Conservation (phyloP, 1,140 invertebrate species). For the Hypsibius dujardini region DNA sequence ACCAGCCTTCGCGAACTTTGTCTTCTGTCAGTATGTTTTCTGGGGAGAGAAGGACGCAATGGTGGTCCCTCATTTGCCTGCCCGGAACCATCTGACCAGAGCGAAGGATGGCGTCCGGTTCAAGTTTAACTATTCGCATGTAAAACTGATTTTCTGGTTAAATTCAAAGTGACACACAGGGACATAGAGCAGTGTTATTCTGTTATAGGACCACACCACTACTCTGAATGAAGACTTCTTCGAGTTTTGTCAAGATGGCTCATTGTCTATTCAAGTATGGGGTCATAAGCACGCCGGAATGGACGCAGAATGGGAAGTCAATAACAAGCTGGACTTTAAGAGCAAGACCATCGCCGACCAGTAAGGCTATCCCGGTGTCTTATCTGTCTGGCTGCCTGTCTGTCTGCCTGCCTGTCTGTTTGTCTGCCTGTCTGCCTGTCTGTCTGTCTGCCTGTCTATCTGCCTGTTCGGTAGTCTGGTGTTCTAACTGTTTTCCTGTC, state of each 20-base stretch:
- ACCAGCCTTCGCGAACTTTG: conserved; percentile 76
- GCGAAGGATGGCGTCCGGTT: conserved; percentile 28
- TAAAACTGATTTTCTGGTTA: no score
- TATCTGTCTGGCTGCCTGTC: no score
- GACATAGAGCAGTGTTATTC: no score
- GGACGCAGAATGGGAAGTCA: conserved; percentile 58
- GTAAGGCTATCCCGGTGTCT: not conserved
- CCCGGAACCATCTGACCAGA: conserved; percentile 40
- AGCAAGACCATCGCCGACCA: conserved; percentile 11
- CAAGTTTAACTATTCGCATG: conserved; percentile 27
- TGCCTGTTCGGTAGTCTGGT: no score
- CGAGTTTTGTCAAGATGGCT: conserved; percentile 82
- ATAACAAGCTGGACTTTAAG: conserved; percentile 41
- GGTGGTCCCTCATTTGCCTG: conserved; percentile 57
- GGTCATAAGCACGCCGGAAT: conserved; percentile 76
- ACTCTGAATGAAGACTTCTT: conserved; percentile 85
- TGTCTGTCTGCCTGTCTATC: no score
- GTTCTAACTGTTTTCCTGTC: no score
- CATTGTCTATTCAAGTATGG: conserved; percentile 93
- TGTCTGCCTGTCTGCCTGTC: no score
- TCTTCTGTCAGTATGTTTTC: conserved; percentile 92
- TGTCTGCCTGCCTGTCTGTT: no score
- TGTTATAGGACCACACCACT: conserved; percentile 69
- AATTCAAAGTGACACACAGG: no score
- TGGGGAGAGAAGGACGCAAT: conserved; percentile 69